A percentile compares a stretch with the other conserved stretches of the same genome.
Conservation (phyloP, 2,797 vertebrate species). For the Tauraco hartlaubi region DNA sequence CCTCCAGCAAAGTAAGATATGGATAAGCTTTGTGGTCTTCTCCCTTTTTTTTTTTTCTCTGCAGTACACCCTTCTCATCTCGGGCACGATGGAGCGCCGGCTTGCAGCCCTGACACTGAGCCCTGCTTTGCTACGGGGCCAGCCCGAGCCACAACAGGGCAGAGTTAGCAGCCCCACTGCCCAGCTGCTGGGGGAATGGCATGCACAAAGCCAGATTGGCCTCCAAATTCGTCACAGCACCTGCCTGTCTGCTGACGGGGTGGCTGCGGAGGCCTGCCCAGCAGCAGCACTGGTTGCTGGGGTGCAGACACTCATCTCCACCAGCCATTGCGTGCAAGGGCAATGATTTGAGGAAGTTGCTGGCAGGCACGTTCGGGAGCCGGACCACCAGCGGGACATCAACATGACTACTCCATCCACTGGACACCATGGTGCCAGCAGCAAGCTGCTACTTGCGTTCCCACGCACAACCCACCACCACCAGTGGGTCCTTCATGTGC, state of each 20-base stretch:
- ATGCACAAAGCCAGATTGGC: not conserved
- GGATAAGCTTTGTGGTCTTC: not conserved
- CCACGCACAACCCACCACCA: not conserved
- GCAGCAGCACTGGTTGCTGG: not conserved
- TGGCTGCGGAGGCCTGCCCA: not conserved
- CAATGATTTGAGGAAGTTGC: not conserved
- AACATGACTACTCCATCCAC: not conserved
- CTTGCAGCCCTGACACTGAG: not conserved
- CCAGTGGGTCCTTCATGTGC: not conserved
- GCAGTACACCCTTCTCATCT: not conserved
- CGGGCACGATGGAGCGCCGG: accelerated
- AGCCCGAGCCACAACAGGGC: not conserved
- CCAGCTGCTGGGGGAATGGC: not conserved
- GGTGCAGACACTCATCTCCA: not conserved
- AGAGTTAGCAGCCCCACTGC: not conserved
- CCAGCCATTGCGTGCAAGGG: not conserved
- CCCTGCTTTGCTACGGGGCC: not conserved
- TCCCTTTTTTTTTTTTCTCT: not conserved
- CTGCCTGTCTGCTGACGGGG: not conserved
- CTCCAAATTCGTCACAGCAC: not conserved
- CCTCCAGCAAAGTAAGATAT: not conserved
- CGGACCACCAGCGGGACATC: not conserved
- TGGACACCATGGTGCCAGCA: not conserved
- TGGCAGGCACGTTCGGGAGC: not conserved
- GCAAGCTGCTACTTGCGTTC: not conserved